Evolutionary conservation across 2,797 vertebrate species (phyloP), one percentile per base, ranked within the genome.

Genomic region (Lacerta bilineata): DNA sequence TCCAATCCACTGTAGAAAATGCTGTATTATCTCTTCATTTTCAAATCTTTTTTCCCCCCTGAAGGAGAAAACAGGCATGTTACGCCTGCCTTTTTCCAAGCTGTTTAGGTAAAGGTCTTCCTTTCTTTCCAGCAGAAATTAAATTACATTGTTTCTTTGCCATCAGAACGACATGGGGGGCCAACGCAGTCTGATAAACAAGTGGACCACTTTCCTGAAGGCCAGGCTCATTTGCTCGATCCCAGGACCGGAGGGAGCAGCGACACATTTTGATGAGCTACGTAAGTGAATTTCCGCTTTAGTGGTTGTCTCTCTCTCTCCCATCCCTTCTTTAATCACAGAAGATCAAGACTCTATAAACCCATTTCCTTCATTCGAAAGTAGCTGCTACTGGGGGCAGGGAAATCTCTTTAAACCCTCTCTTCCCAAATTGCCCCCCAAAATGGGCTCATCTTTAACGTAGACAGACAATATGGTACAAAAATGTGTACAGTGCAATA

Each of bases 141-240:
- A 87, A n/a, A 10, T 10, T 23, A 23, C 61, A 18, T 23, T 11
- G 27, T 74, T 69, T 41, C 33, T 85, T 8, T 83, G 90, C 82
- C 95, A 94, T 84, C 96, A 99, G 99, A 99, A 99, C 97, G 99
- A 99, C 88, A 97, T 98, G 90, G 99, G 99, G 85, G 99, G 99
- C 55, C 98, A 99, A 86, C 98, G 98, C 88, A 99, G 99, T 95
- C 96, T 99, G 83, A 99, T 99, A 95, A 99, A 99, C 96, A 99
- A 99, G 91, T 99, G 99, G 99, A 99, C 98, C 4, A 99, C 99
- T 39, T 99, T 99, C 94, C 98, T 99, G 85, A 99, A 99, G 96
- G 98, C 98, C 89, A 97, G 99, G 80, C 96, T 99, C 55, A 97
- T 99, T 93, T 99, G 99, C 86, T 99, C 99, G 0, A 98, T 99